Conservation (phyloP, 30 jellyfish, hydroid and myxozoan genomes). For the Hydractinia echinata region DNA sequence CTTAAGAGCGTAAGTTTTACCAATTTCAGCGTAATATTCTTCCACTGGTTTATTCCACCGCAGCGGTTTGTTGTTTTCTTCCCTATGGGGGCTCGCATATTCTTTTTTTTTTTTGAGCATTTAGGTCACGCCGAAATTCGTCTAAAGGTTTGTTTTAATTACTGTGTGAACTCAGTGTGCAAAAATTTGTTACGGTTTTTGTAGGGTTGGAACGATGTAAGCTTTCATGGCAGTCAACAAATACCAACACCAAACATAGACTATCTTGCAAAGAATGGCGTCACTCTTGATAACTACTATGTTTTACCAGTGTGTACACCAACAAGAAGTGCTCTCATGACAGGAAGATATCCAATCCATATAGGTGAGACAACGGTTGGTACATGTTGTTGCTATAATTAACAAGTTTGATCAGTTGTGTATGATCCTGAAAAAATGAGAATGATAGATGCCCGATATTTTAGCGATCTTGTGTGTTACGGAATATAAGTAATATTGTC, state of each 20-base stretch:
- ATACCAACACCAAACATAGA: slow-evolving; percentile 89
- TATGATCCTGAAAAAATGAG: too few relatives aligned
- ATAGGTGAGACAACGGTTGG: slow-evolving; percentile 50
- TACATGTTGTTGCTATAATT: too few relatives aligned
- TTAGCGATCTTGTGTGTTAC: too few relatives aligned
- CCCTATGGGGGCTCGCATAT: too few relatives aligned
- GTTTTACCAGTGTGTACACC: slow-evolving; percentile 89
- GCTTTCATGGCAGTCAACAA: slow-evolving; percentile 82
- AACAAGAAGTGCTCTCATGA: slow-evolving; percentile 85
- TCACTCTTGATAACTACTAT: slow-evolving; percentile 66
- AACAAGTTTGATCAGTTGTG: too few relatives aligned
- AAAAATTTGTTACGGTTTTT: neutral
- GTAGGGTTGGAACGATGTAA: slow-evolving; percentile 94
- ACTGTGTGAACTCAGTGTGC: neutral
- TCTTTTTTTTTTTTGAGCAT: too few relatives aligned
- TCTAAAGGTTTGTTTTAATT: neutral
- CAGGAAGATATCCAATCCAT: slow-evolving; percentile 91
- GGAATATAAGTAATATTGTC: too few relatives aligned
- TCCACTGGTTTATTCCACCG: too few relatives aligned
- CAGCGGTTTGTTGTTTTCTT: too few relatives aligned
- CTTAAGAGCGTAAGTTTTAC: too few relatives aligned
- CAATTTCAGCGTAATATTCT: too few relatives aligned
- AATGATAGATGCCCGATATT: too few relatives aligned
- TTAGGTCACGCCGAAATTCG: neutral
- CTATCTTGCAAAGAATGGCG: slow-evolving; percentile 62